These are phyloP conservation scores for Turnix velox DNA, from an alignment of 2,113 vertebrate genomes.

Conservation along the genomic window DNA sequence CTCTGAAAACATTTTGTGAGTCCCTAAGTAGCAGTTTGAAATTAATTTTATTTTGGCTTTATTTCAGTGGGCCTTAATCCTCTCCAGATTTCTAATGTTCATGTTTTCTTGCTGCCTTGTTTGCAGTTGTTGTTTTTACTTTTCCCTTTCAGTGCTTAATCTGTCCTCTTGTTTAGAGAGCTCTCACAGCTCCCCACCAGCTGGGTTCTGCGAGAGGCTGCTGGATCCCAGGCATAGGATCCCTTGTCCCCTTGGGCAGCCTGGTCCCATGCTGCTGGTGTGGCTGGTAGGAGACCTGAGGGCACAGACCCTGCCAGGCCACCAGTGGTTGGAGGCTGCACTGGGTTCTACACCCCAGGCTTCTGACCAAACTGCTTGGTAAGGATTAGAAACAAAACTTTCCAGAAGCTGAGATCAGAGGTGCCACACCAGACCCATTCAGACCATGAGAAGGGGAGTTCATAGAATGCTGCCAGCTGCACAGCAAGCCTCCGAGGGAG, in stretches of 20 bases:
- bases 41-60: not conserved
- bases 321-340: not conserved
- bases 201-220: not conserved
- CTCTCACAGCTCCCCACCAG: not conserved
- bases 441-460: not conserved
- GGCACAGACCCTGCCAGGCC: not conserved
- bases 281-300: not conserved
- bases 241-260: rapidly evolving
- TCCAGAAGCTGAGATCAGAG: not conserved
- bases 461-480: not conserved
- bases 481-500: rapidly evolving
- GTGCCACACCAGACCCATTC: not conserved
- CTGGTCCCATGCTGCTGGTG: not conserved
- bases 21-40: slow-evolving; percentile 40
- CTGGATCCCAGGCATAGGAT: not conserved
- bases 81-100: slow-evolving; percentile 49
- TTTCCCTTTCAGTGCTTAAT: not conserved
- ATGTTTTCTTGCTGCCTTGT: not conserved
- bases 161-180: not conserved
- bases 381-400: not conserved
- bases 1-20: slow-evolving; percentile 45
- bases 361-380: not conserved
- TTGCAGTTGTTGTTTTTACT: not conserved
- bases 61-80: slow-evolving; percentile 17
- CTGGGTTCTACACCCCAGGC: not conserved